Evolutionary conservation across 2,888 invertebrate genomes (phyloP), one percentile per base, ranked within the genome.

Genomic region (Pegoplata infirma): DNA sequence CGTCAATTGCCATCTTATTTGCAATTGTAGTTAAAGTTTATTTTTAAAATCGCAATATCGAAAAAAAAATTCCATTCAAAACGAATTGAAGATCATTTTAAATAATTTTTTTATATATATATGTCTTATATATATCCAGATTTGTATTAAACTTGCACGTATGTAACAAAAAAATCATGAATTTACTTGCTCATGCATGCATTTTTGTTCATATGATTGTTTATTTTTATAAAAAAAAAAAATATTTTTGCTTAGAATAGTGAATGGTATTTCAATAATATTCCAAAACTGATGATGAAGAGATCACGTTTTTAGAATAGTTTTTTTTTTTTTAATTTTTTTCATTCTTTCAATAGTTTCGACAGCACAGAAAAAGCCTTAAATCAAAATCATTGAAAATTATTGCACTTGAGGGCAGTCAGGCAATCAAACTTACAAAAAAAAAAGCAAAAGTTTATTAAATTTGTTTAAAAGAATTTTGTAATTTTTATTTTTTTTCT

Each of bases 341-440:
- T n/a, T n/a, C n/a, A n/a, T n/a, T n/a, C n/a, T n/a, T n/a, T 66
- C 58, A 71, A 59, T 59, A 72, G 67, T 47, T 64, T 46, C 51
- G 49, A 47, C 12, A 49, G n/a, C n/a, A 6, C 14, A n/a, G 23
- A 56, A 23, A 53, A 68, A 66, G 61, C 19, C 64, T 71, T 79
- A 79, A 79, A 75, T 71, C 71, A 75, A 75, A 74, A 64, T 68
- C 59, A 49, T 64, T 66, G 74, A 44, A 40, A 68, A 74, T 79
- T 71, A 67, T 75, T 75, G 71, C 79, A 79, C 79, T 79, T 71
- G 79, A 79, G 79, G 79, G 79, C 79, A 71, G 78, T 59, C 74
- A 75, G 49, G 58, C 73, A 66, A 74, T 58, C 73, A 64, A n/a
- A n/a, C n/a, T n/a, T n/a, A n/a, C n/a, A n/a, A 55, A 40, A 17